Evolutionary conservation across 1,140 invertebrate genomes (phyloP), one percentile per base, ranked within the genome.

Genomic region (Microplitis demolitor): DNA sequence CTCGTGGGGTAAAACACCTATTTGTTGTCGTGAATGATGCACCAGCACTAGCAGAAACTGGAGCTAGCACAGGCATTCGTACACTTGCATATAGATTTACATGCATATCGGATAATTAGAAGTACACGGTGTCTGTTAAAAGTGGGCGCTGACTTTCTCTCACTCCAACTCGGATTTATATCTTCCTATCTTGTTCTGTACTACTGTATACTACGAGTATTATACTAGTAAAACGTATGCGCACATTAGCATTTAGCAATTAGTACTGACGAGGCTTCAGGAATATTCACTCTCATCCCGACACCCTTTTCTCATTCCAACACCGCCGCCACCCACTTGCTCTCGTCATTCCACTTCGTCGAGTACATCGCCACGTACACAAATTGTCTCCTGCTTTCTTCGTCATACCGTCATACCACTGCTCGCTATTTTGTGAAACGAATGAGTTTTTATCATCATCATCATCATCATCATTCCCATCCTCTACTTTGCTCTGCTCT

Each of bases 221-320:
- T 24, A 71, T 51, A 73, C 75, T 60, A 67, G 74, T 71, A 60
- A 77, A 77, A 69, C 68, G 74, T 75, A 74, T 75, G 71, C 74
- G 71, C 71, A 78, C 77, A 78, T 78, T 78, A 78, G 77, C 77
- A 78, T 78, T 78, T 78, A 77, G 77, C 77, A 78, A 78, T 78
- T 78, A 78, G 74, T 75, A 71, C 71, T 67, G 66, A 75, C 72
- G 39, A 45, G 39, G 60, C 74, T 71, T 71, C 51, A 64, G 45
- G 50, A 51, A 68, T 54, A 16, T 34, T 51, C 51, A 14, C 31
- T 56, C 37, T 35, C 13, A 61, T 54, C 63, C 53, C 37, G 13
- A 9, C 39, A 14, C 34, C 16, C 50, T 61, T 66, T 73, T 39
- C 66, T 69, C 69, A 64, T 68, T 68, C 66, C 62, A 31, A 2